Conservation (phyloP, 2,797 vertebrate genomes). For the Gila robusta region DNA sequence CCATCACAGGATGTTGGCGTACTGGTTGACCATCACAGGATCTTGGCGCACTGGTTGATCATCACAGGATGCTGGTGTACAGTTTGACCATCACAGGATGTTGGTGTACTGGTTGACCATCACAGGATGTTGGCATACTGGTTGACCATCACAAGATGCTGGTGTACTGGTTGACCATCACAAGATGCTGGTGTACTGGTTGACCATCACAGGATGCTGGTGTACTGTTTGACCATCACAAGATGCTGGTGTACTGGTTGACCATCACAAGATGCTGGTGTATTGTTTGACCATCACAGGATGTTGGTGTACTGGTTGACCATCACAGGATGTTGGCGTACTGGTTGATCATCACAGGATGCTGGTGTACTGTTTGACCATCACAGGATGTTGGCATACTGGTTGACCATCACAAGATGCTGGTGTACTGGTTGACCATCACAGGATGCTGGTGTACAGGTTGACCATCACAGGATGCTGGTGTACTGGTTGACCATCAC, state of each 20-base stretch:
- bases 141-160: not conserved
- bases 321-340: not conserved
- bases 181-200: not conserved
- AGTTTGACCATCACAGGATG: not conserved
- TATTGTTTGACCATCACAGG: not conserved
- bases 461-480: not conserved
- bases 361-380: not conserved
- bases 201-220: not conserved
- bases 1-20: rapidly evolving
- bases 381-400: not conserved
- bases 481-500: not conserved
- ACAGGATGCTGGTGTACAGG: not conserved
- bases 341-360: not conserved
- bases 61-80: not conserved
- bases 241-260: not conserved
- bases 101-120: not conserved
- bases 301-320: not conserved
- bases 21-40: not conserved
- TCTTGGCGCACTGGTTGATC: not conserved
- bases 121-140: not conserved
- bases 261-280: not conserved
- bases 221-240: not conserved
- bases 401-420: rapidly evolving
- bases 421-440: not conserved
- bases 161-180: not conserved